A percentile compares a stretch with the other conserved stretches of the same genome.
These are phyloP conservation scores for Apamea epomidion DNA, from an alignment of 2,888 invertebrate species.

Conservation along the genomic window DNA sequence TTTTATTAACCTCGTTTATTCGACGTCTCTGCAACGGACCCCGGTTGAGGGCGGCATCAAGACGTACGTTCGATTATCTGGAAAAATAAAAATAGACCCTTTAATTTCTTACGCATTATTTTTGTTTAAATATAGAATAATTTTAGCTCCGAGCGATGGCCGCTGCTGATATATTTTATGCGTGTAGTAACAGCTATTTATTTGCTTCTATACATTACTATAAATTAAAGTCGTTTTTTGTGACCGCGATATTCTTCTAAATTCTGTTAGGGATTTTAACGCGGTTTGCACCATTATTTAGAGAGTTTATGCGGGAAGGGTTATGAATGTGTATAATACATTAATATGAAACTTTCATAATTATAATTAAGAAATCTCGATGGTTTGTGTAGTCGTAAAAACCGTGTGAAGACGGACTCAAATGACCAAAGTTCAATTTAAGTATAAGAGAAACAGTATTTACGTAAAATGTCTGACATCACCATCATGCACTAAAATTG, in stretches of 20 bases:
- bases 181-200: neutral
- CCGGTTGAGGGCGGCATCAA: conserved; percentile 77
- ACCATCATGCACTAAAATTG: conserved; percentile 1
- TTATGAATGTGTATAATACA: neutral
- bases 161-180: conserved; percentile 23
- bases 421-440: too few relatives aligned
- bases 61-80: conserved; percentile 80
- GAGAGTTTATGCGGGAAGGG: neutral
- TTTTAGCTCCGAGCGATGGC: conserved; percentile 19
- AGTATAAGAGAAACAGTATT: neutral
- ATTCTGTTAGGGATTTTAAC: neutral
- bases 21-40: conserved; percentile 73
- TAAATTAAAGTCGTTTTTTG: neutral
- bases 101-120: conserved; percentile 38
- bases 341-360: neutral
- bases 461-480: neutral
- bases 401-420: neutral
- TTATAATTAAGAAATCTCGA: too few relatives aligned
- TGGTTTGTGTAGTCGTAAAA: neutral
- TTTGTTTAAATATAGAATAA: conserved; percentile 50
- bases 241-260: neutral
- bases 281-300: neutral
- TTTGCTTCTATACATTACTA: neutral
- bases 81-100: conserved; percentile 70
- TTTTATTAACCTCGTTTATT: conserved; percentile 79